Base-by-base conservation (phyloP, 2,797 vertebrate species). In the Sebastes baramenuke region DNA sequence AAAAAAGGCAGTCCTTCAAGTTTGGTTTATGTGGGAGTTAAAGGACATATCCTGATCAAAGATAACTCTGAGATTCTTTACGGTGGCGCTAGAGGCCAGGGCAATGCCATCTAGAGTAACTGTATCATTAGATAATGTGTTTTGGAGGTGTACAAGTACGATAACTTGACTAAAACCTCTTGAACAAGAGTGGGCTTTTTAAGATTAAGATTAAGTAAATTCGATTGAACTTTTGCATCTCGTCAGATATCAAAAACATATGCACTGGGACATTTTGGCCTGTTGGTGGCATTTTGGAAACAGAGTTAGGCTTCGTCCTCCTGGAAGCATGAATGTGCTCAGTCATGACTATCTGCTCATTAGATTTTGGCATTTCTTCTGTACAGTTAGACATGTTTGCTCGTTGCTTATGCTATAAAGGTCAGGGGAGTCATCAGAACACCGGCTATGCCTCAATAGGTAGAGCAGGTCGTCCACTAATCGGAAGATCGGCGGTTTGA, bases 391-490 rank as follows among this genome's bases (percentile, higher is more conserved):
- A 49, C 46, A 49, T 1, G 18, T 49, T 49, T 49, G 46, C 18
- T 49, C 0, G 6, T 49, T 49, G 46, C 18, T 20, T 49, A 49
- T 49, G 46, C 46, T 18, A 20, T 49, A 49, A 20, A 49, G 46
- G 0, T 49, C 18, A 49, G 18, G 46, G 38, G 46, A 0, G 16
- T 49, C 46, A 0, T 49, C 46, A 49, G 46, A 49, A 49, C 46
- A 49, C 42, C 0, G 16, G 42, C 42, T 46, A 18, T 46, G 42
- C 16, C 42, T 46, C 18, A 49, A 49, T 8, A 49, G 46, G 18
- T 8, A 49, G 42, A 18, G 42, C 0, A 0, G 42, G 42, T 49
- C 18, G 18, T 49, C 18, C 8, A 0, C 46, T 49, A 20, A 18
- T 49, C 7, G 42, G 14, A 46, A 20, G 46, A 49, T 49, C 46